Conservation (phyloP, 2,113 vertebrate species). For the Shinisaurus crocodilurus region DNA sequence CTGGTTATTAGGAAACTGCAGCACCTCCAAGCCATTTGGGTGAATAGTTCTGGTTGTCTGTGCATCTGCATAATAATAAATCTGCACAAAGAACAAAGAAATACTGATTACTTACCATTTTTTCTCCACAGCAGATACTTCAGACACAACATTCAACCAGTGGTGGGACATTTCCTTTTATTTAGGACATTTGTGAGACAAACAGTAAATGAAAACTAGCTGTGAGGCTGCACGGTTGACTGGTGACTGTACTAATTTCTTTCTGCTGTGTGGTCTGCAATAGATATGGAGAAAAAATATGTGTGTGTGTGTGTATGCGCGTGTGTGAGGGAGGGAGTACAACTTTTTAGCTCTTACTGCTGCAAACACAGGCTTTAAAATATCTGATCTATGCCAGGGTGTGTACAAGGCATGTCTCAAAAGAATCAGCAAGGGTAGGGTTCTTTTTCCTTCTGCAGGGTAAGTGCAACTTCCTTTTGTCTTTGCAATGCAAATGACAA, state of each 20-base stretch:
- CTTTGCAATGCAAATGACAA: neutral
- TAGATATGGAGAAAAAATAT: neutral
- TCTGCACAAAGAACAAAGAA: slow-evolving; percentile 64
- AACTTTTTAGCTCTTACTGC: neutral
- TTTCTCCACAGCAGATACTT: neutral
- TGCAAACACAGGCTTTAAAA: neutral
- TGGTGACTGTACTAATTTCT: neutral
- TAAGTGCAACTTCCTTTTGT: neutral
- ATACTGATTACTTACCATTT: neutral
- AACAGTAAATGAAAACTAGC: neutral
- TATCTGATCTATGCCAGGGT: neutral
- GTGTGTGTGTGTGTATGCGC: no score
- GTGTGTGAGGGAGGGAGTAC: no score
- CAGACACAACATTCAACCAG: slow-evolving; percentile 21
- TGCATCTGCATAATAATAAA: slow-evolving; percentile 78
- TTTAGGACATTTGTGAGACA: neutral
- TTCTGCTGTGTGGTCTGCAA: neutral
- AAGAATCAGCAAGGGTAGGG: neutral
- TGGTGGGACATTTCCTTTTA: neutral
- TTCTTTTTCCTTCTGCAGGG: neutral
- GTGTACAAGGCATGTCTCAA: neutral
- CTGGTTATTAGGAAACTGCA: slow-evolving; percentile 80
- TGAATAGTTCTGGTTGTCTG: slow-evolving; percentile 75
- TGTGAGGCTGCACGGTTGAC: neutral
- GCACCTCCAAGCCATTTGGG: slow-evolving; percentile 73